phyloP scores from a whole-genome alignment of 2,888 invertebrate species.

The Diaprepes abbreviatus region DNA sequence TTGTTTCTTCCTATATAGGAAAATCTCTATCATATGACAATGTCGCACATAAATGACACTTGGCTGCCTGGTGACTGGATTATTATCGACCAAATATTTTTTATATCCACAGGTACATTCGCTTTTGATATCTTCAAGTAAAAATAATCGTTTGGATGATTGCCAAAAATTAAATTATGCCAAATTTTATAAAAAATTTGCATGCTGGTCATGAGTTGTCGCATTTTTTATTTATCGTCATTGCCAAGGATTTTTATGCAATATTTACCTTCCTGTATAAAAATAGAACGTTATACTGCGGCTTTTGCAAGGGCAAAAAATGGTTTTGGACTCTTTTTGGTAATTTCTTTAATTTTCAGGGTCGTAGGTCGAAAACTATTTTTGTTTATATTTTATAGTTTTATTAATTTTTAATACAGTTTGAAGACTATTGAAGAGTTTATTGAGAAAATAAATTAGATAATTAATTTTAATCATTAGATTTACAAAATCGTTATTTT shows the following conservation, averaged over 20 bases:
- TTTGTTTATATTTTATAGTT: too few species aligned
- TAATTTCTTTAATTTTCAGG: too few species aligned
- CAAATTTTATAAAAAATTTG: constrained; percentile 17
- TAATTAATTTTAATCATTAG: too few species aligned
- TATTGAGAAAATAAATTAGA: too few species aligned
- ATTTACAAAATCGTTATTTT: too few species aligned
- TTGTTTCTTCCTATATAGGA: not conserved
- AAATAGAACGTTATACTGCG: not conserved
- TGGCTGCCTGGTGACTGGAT: constrained; percentile 34
- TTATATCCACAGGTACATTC: not conserved
- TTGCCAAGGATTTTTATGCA: constrained; percentile 7
- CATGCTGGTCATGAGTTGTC: not conserved
- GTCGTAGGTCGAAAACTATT: too few species aligned
- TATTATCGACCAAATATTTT: constrained; percentile 36
- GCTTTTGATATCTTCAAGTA: not conserved
- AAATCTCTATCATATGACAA: constrained; percentile 6
- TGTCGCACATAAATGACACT: constrained; percentile 26
- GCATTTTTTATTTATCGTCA: not conserved
- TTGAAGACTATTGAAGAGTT: too few species aligned
- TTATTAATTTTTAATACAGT: too few species aligned
- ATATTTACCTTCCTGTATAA: not conserved
- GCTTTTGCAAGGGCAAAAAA: not conserved
- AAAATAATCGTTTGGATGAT: constrained; percentile 11
- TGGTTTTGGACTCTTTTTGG: too few species aligned
- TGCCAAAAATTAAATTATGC: constrained; percentile 11